Conservation (phyloP, 2,113 vertebrate genomes). For the Gavialis gangeticus region DNA sequence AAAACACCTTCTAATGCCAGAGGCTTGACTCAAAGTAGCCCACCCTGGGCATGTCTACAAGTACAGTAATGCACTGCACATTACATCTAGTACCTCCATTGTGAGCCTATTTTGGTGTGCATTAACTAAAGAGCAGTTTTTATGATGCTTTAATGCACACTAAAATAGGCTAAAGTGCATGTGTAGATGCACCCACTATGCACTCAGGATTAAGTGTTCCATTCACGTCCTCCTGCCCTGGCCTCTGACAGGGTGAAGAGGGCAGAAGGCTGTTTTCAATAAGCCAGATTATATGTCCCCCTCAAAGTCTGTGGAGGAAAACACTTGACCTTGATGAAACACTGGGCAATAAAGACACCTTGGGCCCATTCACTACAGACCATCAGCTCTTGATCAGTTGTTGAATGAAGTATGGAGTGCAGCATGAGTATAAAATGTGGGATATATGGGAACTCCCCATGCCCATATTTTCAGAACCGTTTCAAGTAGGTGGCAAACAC, state of each 20-base stretch:
- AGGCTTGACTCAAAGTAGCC: neutral
- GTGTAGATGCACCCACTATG: neutral
- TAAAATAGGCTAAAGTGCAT: too few species aligned
- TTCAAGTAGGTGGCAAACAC: conserved; percentile 19
- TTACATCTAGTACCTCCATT: too few species aligned
- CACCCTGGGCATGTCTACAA: too few species aligned
- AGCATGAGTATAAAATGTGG: neutral
- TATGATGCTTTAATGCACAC: too few species aligned
- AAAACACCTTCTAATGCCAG: neutral
- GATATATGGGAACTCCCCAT: neutral
- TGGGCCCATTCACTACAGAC: accelerated
- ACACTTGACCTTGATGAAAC: neutral
- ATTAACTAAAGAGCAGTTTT: too few species aligned
- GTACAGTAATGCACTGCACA: too few species aligned
- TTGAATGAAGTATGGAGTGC: neutral
- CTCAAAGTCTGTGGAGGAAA: neutral
- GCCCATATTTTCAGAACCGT: neutral
- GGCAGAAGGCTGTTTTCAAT: neutral
- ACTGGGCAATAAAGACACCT: neutral
- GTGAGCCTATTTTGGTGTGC: too few species aligned
- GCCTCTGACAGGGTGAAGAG: neutral
- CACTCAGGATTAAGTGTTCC: too few species aligned
- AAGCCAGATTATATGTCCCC: neutral
- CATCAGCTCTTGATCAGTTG: neutral
- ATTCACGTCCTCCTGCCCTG: neutral